These are phyloP conservation scores for Discoglossus pictus DNA, from an alignment of 2,797 vertebrate species.

Conservation along the genomic window DNA sequence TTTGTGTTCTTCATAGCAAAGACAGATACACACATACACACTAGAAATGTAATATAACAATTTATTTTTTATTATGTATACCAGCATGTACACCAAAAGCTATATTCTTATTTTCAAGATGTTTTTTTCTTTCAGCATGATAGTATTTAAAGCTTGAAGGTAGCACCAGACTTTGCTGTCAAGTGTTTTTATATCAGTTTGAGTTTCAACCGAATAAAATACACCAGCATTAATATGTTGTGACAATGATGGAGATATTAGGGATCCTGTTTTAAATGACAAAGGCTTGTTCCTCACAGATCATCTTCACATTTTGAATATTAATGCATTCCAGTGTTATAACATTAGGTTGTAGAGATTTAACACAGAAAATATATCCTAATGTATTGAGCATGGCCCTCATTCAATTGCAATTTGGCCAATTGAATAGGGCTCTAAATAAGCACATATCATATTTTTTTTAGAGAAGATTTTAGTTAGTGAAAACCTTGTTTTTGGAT, in stretches of 20 bases:
- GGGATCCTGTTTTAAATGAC: slow-evolving; percentile 48
- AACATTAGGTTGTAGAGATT: no score
- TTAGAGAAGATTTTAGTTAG: no score
- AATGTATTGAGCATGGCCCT: no score
- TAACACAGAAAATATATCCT: no score
- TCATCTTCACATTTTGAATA: no score
- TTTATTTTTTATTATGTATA: slow-evolving; percentile 1
- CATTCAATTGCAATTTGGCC: no score
- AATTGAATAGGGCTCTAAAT: no score
- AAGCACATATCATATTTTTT: no score
- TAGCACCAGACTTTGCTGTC: slow-evolving; percentile 18
- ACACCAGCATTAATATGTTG: slow-evolving; percentile 44
- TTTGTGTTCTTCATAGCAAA: no score
- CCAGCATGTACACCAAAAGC: slow-evolving; percentile 2
- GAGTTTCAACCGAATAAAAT: slow-evolving; percentile 38
- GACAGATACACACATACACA: not conserved
- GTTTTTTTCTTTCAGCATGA: slow-evolving; percentile 39
- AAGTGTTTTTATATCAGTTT: slow-evolving; percentile 19
- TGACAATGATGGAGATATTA: slow-evolving; percentile 5
- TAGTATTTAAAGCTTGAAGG: slow-evolving; percentile 42
- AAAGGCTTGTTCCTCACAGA: slow-evolving; percentile 51
- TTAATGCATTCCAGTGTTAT: no score
- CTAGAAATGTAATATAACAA: not conserved
- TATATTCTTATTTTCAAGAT: slow-evolving; percentile 11
- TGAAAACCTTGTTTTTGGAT: no score